phyloP scores from a whole-genome alignment of 2,113 vertebrate species.

The Menura novaehollandiae region DNA sequence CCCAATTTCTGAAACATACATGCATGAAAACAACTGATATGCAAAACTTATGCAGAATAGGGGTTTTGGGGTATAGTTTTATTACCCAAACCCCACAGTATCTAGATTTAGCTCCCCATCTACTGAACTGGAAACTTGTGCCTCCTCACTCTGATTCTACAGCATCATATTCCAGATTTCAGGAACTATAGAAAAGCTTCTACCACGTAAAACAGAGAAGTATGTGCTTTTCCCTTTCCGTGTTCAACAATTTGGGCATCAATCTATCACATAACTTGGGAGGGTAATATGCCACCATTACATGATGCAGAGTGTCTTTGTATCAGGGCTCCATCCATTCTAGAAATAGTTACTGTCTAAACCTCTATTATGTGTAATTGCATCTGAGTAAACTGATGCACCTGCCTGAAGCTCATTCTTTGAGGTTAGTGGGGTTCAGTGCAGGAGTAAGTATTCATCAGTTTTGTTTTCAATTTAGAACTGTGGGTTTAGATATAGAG shows the following conservation, averaged over 20 bases:
- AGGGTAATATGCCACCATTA: not conserved
- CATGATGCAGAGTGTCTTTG: not conserved
- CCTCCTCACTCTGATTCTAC: not conserved
- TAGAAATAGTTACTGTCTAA: not conserved
- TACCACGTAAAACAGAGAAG: not conserved
- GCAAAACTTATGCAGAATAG: not conserved
- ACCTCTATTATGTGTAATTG: not conserved
- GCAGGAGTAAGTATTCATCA: not conserved
- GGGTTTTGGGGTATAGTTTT: not conserved
- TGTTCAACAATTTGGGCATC: not conserved
- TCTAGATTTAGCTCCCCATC: not conserved
- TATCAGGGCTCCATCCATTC: not conserved
- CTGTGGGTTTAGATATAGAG: not conserved
- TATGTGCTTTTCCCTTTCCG: fast-evolving
- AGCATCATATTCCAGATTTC: not conserved
- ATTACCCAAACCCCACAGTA: not conserved
- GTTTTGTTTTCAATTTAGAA: not conserved
- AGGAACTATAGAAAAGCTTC: not conserved
- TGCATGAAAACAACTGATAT: not conserved
- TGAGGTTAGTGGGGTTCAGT: not conserved
- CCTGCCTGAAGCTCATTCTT: not conserved
- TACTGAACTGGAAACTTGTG: not conserved
- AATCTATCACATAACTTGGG: not conserved
- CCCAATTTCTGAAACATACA: not conserved
- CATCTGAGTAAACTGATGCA: not conserved